Evolutionary conservation across 2,888 invertebrate genomes (phyloP).

Genomic region (Ichneumoninae sp.): DNA sequence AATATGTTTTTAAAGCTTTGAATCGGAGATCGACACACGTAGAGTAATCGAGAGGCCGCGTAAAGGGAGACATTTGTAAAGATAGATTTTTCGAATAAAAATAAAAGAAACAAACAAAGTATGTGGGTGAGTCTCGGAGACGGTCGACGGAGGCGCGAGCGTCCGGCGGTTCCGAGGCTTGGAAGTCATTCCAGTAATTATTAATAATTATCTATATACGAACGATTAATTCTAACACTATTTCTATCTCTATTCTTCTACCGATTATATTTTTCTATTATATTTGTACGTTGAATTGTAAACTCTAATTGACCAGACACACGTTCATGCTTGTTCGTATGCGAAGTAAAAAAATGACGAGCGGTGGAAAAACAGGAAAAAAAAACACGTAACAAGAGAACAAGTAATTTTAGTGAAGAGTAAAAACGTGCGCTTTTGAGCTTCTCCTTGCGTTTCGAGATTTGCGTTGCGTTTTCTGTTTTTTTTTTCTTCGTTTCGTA

Average conservation of each 20-base stretch:
- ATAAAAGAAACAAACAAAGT: constrained; percentile 36
- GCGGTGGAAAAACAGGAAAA: constrained; percentile 41
- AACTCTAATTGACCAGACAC: constrained; percentile 81
- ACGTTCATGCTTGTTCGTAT: constrained; percentile 67
- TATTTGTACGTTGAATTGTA: constrained; percentile 84
- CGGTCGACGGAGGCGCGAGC: constrained; percentile 42
- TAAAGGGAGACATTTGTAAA: constrained; percentile 52
- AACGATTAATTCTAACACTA: constrained; percentile 83
- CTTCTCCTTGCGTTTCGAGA: constrained; percentile 65
- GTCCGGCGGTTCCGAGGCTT: constrained; percentile 73
- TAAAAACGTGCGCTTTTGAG: constrained; percentile 60
- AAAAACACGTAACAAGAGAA: constrained; percentile 48
- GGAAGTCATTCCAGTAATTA: constrained; percentile 75
- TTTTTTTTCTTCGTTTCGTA: constrained; percentile 39
- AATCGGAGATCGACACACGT: constrained; percentile 37
- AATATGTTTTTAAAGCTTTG: constrained; percentile 37
- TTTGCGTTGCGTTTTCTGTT: constrained; percentile 64
- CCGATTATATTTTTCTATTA: constrained; percentile 85
- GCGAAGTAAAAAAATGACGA: constrained; percentile 59
- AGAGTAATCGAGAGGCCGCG: constrained; percentile 54
- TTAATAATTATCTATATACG: constrained; percentile 71
- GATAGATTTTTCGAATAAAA: constrained; percentile 60
- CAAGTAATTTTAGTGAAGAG: constrained; percentile 55
- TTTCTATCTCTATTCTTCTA: constrained; percentile 84
- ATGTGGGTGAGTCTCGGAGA: constrained; percentile 46